Evolutionary conservation across 2,888 invertebrate genomes (phyloP), one percentile per base, ranked within the genome.

Genomic region (Ennomos fuscantarius): DNA sequence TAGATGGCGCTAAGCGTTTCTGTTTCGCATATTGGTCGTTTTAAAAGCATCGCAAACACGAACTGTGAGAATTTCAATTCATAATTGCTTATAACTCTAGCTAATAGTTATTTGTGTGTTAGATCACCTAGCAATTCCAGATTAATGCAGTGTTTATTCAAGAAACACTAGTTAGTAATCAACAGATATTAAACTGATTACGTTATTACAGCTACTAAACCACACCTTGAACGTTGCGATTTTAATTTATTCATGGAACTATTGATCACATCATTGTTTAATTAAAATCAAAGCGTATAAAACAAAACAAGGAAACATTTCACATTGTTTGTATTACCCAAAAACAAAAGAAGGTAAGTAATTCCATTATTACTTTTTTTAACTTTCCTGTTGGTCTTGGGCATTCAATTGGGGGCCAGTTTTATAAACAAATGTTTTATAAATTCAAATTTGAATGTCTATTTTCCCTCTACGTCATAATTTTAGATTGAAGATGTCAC

Each of bases 401-500:
- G n/a, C n/a, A n/a, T n/a, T 15, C 3, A 3, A 15, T 15, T 15
- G 1, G 1, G 15, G 15, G 3, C 15, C 15, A 15, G 15, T 1
- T 15, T 15, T 15, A 3, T 15, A 15, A 15, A 15, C 15, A 15
- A 15, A 15, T 15, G 15, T 3, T 15, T 15, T 15, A 1, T 15
- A 15, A 15, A 3, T 15, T 2, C 6, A 11, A 9, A 8, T 32
- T 11, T 12, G 37, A 1, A 39, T 39, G 9, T 13, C 13, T 40
- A 37, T 40, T 15, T 31, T 31, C n/a, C 42, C 42, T 11, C 13
- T 31, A 10, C 31, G 8, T 2, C 31, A 15, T 15, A 15, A 15
- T 11, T 49, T 36, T 44, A 37, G 13, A 37, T 42, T 46, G 47
- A 59, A 66, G 68, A 48, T 71, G 72, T 78, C 81, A 84, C 83